These are phyloP conservation scores for Lucifuga dentata DNA, from an alignment of 2,113 vertebrate genomes.

Conservation along the genomic window DNA sequence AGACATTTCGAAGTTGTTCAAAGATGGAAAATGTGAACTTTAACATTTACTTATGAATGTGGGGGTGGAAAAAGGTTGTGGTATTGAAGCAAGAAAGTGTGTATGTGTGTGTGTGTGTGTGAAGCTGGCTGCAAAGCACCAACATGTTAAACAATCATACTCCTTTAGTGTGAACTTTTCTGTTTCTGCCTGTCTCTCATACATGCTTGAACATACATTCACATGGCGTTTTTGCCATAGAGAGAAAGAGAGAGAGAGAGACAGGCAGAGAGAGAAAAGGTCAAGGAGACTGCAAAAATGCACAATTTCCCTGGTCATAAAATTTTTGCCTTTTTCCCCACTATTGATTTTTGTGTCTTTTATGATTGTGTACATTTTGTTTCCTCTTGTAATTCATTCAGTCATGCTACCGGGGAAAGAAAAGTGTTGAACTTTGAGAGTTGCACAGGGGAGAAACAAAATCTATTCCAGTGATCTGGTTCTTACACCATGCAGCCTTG, in stretches of 20 bases:
- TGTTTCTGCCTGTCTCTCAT: conserved; percentile 1
- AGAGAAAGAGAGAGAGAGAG: conserved; percentile 16
- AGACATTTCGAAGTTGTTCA: conserved; percentile 16
- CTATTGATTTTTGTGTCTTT: conserved; percentile 2
- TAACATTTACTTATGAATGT: conserved; percentile 9
- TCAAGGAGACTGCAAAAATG: conserved; percentile 14
- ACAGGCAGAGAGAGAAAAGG: conserved; percentile 24
- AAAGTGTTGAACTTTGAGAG: no score
- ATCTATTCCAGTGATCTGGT: no score
- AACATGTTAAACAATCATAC: conserved; percentile 12
- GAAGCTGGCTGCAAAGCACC: conserved; percentile 10
- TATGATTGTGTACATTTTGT: background rate
- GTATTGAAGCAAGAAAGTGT: background rate
- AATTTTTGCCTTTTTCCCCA: background rate
- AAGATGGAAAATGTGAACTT: conserved; percentile 40
- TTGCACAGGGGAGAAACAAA: no score
- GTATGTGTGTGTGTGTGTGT: background rate
- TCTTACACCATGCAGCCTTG: no score
- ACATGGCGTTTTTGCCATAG: conserved; percentile 30
- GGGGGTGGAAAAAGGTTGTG: background rate
- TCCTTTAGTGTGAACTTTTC: background rate
- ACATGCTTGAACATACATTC: background rate
- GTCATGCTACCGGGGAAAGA: no score
- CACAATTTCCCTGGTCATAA: background rate
- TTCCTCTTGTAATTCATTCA: no score